Conservation (phyloP, 2,797 vertebrate species). For the Pseudomugil tenellus region DNA sequence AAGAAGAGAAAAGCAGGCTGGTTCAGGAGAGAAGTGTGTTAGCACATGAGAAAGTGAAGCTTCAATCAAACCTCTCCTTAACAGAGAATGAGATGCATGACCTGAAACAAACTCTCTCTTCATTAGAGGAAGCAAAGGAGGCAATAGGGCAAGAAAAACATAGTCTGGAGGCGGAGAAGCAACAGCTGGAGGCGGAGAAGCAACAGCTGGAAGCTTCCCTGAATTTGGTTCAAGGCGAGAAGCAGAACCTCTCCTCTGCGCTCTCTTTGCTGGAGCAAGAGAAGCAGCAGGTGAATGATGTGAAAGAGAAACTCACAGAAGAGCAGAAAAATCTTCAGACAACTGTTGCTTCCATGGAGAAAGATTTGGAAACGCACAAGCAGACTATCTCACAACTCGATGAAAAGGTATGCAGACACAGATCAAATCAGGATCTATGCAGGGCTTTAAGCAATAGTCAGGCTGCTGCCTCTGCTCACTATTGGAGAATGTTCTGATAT, state of each 20-base stretch:
- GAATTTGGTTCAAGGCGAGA: conserved; percentile 48
- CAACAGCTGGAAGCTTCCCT: conserved; percentile 49
- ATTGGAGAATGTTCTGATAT: neutral
- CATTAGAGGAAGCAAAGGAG: conserved; percentile 47
- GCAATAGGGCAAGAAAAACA: conserved; percentile 42
- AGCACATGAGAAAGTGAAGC: conserved; percentile 36
- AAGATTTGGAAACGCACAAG: conserved; percentile 74
- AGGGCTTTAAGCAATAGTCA: no score
- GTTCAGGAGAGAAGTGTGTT: conserved; percentile 27
- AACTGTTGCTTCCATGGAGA: conserved; percentile 66
- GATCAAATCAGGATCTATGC: neutral
- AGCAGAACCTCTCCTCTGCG: conserved; percentile 32
- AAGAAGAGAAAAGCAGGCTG: conserved; percentile 48
- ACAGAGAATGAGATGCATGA: conserved; percentile 48
- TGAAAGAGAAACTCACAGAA: conserved; percentile 44
- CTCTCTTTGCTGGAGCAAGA: conserved; percentile 57
- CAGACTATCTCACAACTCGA: conserved; percentile 71
- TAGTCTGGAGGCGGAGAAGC: conserved; percentile 44
- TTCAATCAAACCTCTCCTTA: conserved; percentile 34
- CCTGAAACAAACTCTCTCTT: conserved; percentile 42
- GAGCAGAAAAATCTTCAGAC: conserved; percentile 51
- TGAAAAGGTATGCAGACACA: conserved; percentile 78
- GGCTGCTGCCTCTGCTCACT: neutral
- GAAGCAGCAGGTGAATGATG: conserved; percentile 41
- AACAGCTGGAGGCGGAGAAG: conserved; percentile 47